Percentiles rank a stretch among this genome's conserved stretches.
Evolutionary conservation across 2,888 invertebrate species (phyloP).

Genomic region (Rotaria sp.): DNA sequence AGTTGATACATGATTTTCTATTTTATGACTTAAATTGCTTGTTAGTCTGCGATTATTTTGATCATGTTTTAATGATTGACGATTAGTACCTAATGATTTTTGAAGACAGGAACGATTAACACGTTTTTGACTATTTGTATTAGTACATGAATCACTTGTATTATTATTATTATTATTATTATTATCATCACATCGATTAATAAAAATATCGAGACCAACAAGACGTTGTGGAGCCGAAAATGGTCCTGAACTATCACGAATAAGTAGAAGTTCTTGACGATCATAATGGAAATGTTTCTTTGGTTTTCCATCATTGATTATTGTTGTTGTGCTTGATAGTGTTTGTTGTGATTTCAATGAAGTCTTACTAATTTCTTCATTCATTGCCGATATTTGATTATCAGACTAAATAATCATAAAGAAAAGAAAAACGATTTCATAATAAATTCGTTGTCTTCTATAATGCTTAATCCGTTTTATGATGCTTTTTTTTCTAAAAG

Average conservation of each 20-base stretch:
- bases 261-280: not conserved
- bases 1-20: constrained; percentile 56
- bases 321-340: not conserved
- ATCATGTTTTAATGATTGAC: not conserved
- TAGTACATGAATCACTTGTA: no score
- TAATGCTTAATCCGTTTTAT: not conserved
- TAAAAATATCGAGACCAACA: not conserved
- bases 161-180: no score
- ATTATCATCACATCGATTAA: not conserved
- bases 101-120: no score
- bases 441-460: not conserved
- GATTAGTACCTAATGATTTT: not conserved
- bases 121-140: no score
- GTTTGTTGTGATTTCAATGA: not conserved
- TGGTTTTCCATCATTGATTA: no score
- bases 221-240: not conserved
- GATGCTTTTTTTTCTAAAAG: not conserved
- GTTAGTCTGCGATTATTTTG: not conserved
- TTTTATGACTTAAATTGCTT: constrained; percentile 65
- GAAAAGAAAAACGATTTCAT: no score
- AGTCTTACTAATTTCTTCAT: not conserved
- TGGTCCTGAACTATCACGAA: not conserved
- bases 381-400: not conserved
- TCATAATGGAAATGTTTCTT: not conserved
- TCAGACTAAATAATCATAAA: not conserved